phyloP scores from a whole-genome alignment of 2,797 vertebrate genomes.

The Lophius americanus region DNA sequence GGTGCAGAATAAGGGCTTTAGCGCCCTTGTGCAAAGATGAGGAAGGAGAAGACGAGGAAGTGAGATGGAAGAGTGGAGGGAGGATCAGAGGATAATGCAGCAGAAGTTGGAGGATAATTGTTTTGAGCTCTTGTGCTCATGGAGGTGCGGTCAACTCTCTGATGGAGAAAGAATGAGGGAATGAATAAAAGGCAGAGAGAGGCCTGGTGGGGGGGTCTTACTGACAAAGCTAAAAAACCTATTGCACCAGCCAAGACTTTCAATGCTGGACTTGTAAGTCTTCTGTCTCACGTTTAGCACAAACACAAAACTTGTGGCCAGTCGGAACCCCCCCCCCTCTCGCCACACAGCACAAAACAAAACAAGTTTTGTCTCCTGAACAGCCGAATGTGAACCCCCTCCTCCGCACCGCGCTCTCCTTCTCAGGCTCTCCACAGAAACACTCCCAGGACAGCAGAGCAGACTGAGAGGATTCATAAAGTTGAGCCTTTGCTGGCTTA shows the following conservation, averaged over 20 bases:
- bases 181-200: conserved; percentile 45
- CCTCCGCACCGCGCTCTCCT: conserved; percentile 48
- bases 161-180: conserved; percentile 54
- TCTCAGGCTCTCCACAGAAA: conserved; percentile 47
- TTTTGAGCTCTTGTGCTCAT: conserved; percentile 48
- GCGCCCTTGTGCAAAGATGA: conserved; percentile 15
- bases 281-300: conserved; percentile 47
- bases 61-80: neutral
- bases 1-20: too few species aligned
- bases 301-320: conserved; percentile 48
- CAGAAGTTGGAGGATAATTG: conserved; percentile 50
- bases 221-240: conserved; percentile 33
- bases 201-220: conserved; percentile 34
- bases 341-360: conserved; percentile 69
- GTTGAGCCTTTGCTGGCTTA: conserved; percentile 52
- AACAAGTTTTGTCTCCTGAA: conserved; percentile 77
- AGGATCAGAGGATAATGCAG: conserved; percentile 24
- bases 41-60: conserved; percentile 1
- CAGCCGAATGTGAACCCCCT: conserved; percentile 76
- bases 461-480: conserved; percentile 59
- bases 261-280: conserved; percentile 30
- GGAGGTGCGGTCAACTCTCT: conserved; percentile 47
- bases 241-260: conserved; percentile 28
- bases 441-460: conserved; percentile 51
- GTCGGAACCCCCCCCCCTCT: conserved; percentile 28